These are phyloP conservation scores for Prunella strophiata DNA, from an alignment of 2,797 vertebrate species.

Conservation along the genomic window DNA sequence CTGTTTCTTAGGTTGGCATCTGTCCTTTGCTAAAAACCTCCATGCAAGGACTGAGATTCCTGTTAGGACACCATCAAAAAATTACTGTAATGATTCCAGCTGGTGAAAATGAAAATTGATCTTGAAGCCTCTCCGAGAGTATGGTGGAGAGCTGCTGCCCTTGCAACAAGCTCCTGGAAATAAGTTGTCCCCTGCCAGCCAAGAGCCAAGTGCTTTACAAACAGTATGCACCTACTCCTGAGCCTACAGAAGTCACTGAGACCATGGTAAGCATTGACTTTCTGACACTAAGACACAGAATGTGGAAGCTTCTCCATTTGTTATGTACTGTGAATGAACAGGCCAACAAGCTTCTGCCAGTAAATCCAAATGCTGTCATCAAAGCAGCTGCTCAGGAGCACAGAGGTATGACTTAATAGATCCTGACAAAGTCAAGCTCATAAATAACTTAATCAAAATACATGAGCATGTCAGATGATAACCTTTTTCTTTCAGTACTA, in stretches of 20 bases:
- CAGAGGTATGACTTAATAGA: neutral
- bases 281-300: neutral
- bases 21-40: neutral
- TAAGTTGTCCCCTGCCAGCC: neutral
- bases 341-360: neutral
- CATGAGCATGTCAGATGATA: neutral
- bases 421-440: neutral
- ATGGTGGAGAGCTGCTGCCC: neutral
- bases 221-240: neutral
- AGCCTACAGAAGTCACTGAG: neutral
- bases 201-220: neutral
- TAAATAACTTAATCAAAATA: slow-evolving; percentile 2
- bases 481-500: neutral
- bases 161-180: neutral
- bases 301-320: neutral
- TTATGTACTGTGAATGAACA: neutral
- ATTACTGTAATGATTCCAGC: neutral
- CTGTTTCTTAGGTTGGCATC: neutral
- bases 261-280: neutral
- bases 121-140: neutral
- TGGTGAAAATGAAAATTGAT: neutral
- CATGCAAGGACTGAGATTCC: neutral
- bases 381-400: neutral
- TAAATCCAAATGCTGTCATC: neutral
- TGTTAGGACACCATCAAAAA: neutral